phyloP scores from a whole-genome alignment of 2,888 invertebrate species.

The Criorhina ranunculi region DNA sequence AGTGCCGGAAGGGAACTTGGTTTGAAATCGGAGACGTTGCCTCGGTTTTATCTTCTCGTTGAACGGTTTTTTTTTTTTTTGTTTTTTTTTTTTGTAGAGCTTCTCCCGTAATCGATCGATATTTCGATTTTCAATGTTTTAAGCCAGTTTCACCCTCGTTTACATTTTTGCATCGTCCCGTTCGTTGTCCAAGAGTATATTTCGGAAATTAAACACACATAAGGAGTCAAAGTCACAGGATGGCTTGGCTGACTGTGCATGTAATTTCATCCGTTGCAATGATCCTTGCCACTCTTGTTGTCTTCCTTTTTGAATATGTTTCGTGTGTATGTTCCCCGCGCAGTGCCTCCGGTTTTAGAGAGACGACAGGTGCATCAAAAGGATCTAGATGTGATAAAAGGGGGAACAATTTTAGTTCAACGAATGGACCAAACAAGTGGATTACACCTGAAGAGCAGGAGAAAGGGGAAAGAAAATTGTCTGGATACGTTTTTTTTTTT shows the following conservation, averaged over 20 bases:
- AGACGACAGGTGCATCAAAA: constrained; percentile 72
- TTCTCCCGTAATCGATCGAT: constrained; percentile 76
- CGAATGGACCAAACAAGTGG: constrained; percentile 65
- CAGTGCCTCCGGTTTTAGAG: constrained; percentile 29
- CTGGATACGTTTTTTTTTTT: constrained; percentile 58
- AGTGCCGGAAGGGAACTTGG: constrained; percentile 76
- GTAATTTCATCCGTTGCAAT: constrained; percentile 76
- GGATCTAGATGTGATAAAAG: constrained; percentile 47
- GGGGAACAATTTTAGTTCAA: constrained; percentile 27
- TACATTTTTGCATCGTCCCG: constrained; percentile 28
- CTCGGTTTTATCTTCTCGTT: constrained; percentile 73
- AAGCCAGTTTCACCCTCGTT: constrained; percentile 71
- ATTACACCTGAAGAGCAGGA: constrained; percentile 23
- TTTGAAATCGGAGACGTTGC: constrained; percentile 73
- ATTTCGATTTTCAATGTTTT: constrained; percentile 71
- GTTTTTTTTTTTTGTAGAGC: constrained; percentile 76
- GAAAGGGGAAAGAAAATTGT: constrained; percentile 62
- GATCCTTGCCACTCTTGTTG: constrained; percentile 71
- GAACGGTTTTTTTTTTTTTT: too few species aligned
- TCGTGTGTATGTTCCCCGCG: constrained; percentile 55
- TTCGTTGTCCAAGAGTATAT: constrained; percentile 51
- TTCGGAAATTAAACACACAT: constrained; percentile 76
- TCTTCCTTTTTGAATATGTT: not conserved
- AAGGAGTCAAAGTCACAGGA: constrained; percentile 68
- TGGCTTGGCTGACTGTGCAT: constrained; percentile 74